Evolutionary conservation across 2,888 invertebrate genomes (phyloP), one percentile per base, ranked within the genome.

Genomic region (Serrognathus titanus): DNA sequence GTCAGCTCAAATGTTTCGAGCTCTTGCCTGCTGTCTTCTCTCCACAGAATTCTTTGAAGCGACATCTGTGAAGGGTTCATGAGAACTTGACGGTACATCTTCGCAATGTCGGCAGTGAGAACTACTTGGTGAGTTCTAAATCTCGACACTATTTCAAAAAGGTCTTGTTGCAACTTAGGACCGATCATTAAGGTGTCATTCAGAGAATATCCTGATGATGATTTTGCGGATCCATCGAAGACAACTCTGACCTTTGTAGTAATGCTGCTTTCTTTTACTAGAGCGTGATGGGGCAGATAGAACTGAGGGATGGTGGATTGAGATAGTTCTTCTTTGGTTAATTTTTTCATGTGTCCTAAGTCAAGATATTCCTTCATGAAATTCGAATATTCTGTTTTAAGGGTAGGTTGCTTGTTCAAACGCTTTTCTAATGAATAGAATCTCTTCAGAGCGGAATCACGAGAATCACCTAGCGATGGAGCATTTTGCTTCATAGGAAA

Each of bases 221-320:
- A n/a, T n/a, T 16, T 16, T 16, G 16, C 16, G 16, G 16, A 16
- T 16, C 16, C 16, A 16, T 16, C 16, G 16, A 16, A 16, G 16
- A 74, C 73, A 0, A 74, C 71, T 6, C 71, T 48, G 0, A 71
- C 16, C 35, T 70, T 70, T 0, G 71, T 72, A 0, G 72, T 72
- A 7, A 67, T 59, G 51, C 70, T 71, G 4, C 58, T 52, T 8
- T 66, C 53, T 12, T 69, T 69, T 0, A 71, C 48, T 0, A 77
- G 72, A 0, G 69, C 66, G 51, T 74, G 75, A 63, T 77, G 76
- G 35, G 70, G 71, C 11, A 76, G 54, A 63, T 66, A 74, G 58
- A 45, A 52, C 16, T 16, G 16, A 16, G 16, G 16, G 16, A 2
- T 16, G 16, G 16, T 16, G 16, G 16, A 2, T 43, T 40, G 3